Evolutionary conservation across 2,888 invertebrate genomes (phyloP).

Genomic region (Allacma fusca): DNA sequence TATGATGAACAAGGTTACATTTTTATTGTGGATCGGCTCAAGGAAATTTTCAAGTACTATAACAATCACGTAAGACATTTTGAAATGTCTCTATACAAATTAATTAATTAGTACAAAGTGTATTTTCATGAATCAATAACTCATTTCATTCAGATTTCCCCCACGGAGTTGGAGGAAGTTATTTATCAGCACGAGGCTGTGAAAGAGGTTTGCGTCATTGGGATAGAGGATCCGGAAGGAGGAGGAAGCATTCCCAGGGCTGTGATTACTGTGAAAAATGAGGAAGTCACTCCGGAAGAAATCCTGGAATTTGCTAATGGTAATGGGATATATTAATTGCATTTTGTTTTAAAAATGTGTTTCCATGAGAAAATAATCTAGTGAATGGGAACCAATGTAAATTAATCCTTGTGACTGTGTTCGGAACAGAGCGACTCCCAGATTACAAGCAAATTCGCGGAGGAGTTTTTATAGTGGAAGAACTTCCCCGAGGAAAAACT

Average conservation of each 20-base stretch:
- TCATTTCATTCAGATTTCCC: constrained; percentile 53
- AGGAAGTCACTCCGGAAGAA: constrained; percentile 46
- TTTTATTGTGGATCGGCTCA: constrained; percentile 57
- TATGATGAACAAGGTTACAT: constrained; percentile 57
- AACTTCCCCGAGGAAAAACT: constrained; percentile 42
- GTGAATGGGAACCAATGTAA: no score
- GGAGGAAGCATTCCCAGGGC: constrained; percentile 58
- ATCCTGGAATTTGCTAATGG: constrained; percentile 40
- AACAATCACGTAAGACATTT: constrained; percentile 57
- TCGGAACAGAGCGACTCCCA: constrained; percentile 30
- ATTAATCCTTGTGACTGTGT: neutral
- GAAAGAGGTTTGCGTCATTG: constrained; percentile 56
- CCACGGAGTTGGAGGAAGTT: constrained; percentile 55
- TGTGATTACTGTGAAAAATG: constrained; percentile 41
- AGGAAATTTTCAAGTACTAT: constrained; percentile 59
- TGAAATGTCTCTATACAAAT: no score
- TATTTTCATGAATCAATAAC: no score
- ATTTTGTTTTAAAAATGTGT: no score
- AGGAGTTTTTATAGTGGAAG: constrained; percentile 40
- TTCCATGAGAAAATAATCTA: no score
- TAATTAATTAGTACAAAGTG: no score
- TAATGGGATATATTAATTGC: no score
- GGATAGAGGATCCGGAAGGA: constrained; percentile 55
- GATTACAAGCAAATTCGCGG: constrained; percentile 42
- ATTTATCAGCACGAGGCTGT: constrained; percentile 54